Percentiles rank a stretch among this genome's conserved stretches.
Evolutionary conservation across 2,888 invertebrate genomes (phyloP).

Genomic region (Eilema griseolum): DNA sequence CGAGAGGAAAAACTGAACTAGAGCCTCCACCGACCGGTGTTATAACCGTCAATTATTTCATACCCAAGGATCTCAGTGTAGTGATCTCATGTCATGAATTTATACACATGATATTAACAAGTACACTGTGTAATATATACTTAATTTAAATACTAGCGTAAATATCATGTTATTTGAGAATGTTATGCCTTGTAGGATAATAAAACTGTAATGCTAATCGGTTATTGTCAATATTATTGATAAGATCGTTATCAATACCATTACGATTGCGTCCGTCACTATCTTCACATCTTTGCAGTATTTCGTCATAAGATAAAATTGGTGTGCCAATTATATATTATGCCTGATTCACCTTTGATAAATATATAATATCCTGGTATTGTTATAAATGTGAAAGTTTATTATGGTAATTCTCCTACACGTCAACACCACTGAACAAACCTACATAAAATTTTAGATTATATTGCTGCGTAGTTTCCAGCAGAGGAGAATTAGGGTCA

Average conservation of each 20-base stretch:
- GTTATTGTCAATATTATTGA: neutral
- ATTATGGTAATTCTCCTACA: no score
- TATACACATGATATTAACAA: neutral
- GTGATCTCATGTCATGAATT: neutral
- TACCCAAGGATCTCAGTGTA: no score
- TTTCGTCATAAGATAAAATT: neutral
- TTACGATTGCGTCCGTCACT: neutral
- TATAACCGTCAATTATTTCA: no score
- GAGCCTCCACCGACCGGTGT: no score
- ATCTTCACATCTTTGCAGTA: neutral
- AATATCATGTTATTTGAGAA: neutral
- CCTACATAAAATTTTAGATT: no score
- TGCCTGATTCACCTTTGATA: neutral
- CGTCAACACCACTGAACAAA: no score
- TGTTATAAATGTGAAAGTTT: neutral
- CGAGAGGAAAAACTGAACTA: no score
- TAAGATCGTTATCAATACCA: neutral
- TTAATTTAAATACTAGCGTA: no score
- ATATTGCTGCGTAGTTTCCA: no score
- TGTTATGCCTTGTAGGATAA: neutral
- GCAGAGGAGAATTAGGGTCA: no score
- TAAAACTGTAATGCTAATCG: neutral
- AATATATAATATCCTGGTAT: neutral
- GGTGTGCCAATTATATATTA: neutral
- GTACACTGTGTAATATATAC: neutral